Evolutionary conservation across 2,113 vertebrate species (phyloP), one percentile per base, ranked within the genome.

Genomic region (Thymallus thymallus): DNA sequence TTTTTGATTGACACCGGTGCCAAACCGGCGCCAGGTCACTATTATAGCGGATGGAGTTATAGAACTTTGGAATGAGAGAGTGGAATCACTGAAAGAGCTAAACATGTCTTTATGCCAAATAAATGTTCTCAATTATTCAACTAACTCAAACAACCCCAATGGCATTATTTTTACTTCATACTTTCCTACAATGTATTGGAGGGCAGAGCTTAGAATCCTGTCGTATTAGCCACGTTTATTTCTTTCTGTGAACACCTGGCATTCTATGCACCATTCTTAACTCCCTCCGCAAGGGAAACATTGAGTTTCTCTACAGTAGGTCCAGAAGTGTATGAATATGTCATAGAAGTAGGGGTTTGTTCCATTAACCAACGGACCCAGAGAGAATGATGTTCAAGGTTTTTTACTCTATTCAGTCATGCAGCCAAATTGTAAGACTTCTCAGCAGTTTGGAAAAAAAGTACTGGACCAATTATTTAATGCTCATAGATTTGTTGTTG

Each of bases 1-100:
- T 16, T 23, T 1, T 29, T 83, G 85, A 87, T 85, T 85, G 85
- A 84, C 82, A 72, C 65, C 69, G 51, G 75, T 62, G 83, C 80
- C 75, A 84, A 71, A 82, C 76, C 30, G 73, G 48, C 18, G 9
- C 74, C 69, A 69, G 71, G 69, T 73, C 56, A 74, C 73, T 60
- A 75, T 76, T 69, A 55, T 68, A 68, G 56, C 24, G 56, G 24
- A 29, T 51, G 35, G 64, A 35, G 30, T 41, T 32, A 32, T 66
- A 20, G 64, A 66, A 66, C 29, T 20, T 30, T 23, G 58, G 9
- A 48, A 69, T 51, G 66, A 79, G 74, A 75, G 80, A 65, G 51
- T 30, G 63, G 18, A 75, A 75, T 29, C 75, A 51, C 68, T 73
- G 68, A 64, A 70, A 75, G 72, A 76, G 48, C 60, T 71, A 46